Percentiles rank a stretch among this genome's conserved stretches.
phyloP scores from a whole-genome alignment of 2,797 vertebrate species.

The Tapirus indicus region DNA sequence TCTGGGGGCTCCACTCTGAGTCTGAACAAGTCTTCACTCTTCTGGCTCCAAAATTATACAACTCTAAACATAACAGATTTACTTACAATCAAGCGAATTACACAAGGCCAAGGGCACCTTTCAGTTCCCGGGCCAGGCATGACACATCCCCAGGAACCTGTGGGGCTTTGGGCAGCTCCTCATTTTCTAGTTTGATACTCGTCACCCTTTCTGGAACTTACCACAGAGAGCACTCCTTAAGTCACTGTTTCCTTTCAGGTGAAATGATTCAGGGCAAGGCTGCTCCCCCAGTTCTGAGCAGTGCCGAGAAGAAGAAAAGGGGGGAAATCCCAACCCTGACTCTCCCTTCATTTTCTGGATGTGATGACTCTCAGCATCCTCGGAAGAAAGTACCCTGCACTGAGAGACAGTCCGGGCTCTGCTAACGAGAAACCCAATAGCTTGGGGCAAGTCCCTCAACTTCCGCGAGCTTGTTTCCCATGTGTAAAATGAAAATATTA shows the following conservation, averaged over 20 bases:
- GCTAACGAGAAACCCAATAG: neutral
- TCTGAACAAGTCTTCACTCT: neutral
- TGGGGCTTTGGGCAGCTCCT: neutral
- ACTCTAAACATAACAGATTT: neutral
- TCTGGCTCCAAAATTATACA: neutral
- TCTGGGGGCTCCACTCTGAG: neutral
- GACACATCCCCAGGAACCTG: neutral
- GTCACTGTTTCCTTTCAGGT: neutral
- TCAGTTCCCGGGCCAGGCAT: neutral
- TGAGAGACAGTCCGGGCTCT: neutral
- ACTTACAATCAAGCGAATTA: neutral
- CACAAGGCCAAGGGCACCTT: neutral
- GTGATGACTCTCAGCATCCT: neutral
- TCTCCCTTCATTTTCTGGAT: neutral
- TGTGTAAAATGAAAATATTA: neutral
- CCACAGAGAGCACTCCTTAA: neutral
- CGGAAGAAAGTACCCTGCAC: neutral
- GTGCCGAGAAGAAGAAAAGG: neutral
- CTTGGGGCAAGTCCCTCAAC: neutral
- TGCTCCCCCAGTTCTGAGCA: neutral
- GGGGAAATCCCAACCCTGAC: neutral
- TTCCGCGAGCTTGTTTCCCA: neutral
- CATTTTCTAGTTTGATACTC: neutral
- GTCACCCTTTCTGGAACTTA: slow-evolving; percentile 2
- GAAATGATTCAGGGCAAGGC: slow-evolving; percentile 56